phyloP scores from a whole-genome alignment of 2,797 vertebrate species.

The Anabacerthia variegaticeps region DNA sequence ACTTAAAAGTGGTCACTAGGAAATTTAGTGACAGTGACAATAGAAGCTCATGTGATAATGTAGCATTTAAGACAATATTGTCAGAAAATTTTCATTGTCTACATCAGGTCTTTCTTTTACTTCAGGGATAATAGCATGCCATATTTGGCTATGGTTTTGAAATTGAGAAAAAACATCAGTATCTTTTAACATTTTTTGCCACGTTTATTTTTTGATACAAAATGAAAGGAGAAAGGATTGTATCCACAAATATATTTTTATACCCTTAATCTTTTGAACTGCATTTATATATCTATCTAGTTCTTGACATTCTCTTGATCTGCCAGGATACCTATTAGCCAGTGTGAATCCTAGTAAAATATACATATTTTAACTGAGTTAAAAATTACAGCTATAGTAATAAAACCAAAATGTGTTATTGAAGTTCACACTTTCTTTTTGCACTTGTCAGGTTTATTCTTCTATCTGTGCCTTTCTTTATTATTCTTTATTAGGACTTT shows the following conservation, averaged over 20 bases:
- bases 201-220: neutral
- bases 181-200: neutral
- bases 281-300: neutral
- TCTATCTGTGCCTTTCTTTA: neutral
- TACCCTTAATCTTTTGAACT: neutral
- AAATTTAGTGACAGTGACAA: neutral
- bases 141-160: neutral
- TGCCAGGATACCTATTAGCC: neutral
- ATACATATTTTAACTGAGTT: neutral
- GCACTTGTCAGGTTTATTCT: neutral
- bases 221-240: neutral
- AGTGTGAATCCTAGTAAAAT: neutral
- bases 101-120: neutral
- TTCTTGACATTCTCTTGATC: neutral
- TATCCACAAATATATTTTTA: neutral
- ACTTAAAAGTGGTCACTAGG: neutral
- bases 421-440: neutral
- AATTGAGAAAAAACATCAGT: neutral
- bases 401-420: neutral
- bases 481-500: neutral
- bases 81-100: neutral
- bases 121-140: neutral
- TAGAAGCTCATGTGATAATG: neutral
- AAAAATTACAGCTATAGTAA: neutral
- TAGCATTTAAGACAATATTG: neutral